Evolutionary conservation across 1,140 invertebrate species (phyloP).

Genomic region (Brachionus rotundiformis): DNA sequence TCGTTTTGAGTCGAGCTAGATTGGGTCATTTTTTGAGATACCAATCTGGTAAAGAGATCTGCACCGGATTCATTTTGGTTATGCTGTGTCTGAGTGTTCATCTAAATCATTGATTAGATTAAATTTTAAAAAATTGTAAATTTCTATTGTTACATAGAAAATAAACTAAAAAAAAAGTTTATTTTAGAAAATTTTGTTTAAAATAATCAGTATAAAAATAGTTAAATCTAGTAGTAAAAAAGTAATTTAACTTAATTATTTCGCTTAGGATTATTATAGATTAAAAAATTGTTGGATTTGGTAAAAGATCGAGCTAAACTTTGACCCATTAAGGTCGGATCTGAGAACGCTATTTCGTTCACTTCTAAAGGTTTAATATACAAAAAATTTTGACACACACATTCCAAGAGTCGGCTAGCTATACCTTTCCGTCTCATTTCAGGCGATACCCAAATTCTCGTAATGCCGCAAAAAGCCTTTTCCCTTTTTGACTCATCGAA

Average conservation of each 20-base stretch:
- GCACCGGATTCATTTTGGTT: slow-evolving; percentile 35
- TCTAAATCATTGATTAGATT: neutral
- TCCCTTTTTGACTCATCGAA: slow-evolving; percentile 19
- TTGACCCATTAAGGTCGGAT: slow-evolving; percentile 13
- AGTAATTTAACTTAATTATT: neutral
- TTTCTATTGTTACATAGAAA: slow-evolving; percentile 37
- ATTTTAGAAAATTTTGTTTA: neutral
- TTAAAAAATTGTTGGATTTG: neutral
- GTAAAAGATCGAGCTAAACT: neutral
- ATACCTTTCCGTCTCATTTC: slow-evolving; percentile 35
- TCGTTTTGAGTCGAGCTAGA: neutral
- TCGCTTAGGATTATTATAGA: slow-evolving; percentile 22
- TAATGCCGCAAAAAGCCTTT: slow-evolving; percentile 7
- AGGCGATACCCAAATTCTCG: slow-evolving; percentile 18
- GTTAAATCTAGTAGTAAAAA: too few relatives aligned
- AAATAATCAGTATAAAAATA: slow-evolving; percentile 8
- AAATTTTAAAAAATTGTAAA: neutral
- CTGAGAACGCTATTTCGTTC: slow-evolving; percentile 28
- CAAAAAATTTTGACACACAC: slow-evolving; percentile 40
- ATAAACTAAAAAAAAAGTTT: neutral
- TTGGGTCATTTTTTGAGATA: slow-evolving; percentile 16
- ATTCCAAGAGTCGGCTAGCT: neutral
- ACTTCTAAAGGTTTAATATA: neutral
- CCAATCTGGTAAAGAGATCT: slow-evolving; percentile 10
- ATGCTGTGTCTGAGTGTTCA: slow-evolving; percentile 4